These are phyloP conservation scores for Leucoraja ocellata DNA, from an alignment of 2,797 vertebrate species.

Conservation along the genomic window DNA sequence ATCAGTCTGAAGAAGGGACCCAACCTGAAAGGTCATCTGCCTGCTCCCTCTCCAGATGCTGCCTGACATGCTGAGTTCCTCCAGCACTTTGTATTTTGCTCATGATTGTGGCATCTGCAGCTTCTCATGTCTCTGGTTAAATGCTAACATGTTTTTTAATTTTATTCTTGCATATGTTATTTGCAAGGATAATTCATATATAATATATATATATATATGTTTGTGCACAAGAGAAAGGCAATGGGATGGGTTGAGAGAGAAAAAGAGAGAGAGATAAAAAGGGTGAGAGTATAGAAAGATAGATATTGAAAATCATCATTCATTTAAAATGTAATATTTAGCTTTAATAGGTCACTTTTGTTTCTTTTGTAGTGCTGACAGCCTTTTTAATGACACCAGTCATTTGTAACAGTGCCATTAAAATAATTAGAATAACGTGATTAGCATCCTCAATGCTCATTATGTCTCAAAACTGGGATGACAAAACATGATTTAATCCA, in stretches of 20 bases:
- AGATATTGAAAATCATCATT: background rate
- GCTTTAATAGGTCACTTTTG: background rate
- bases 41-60: too few relatives aligned
- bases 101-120: too few relatives aligned
- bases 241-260: too few relatives aligned
- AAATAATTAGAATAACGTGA: background rate
- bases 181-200: background rate
- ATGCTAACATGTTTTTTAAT: background rate
- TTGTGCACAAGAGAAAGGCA: too few relatives aligned
- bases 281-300: too few relatives aligned
- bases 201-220: too few relatives aligned
- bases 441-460: conserved; percentile 12
- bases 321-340: background rate
- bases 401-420: background rate
- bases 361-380: background rate
- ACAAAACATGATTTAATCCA: background rate
- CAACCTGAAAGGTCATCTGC: too few relatives aligned
- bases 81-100: too few relatives aligned
- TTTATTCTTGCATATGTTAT: background rate
- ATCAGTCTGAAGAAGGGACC: too few relatives aligned
- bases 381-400: background rate
- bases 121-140: too few relatives aligned
- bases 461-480: background rate
- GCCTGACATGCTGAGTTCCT: too few relatives aligned
- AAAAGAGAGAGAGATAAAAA: too few relatives aligned